Percentiles rank a stretch among this genome's conserved stretches.
These are phyloP conservation scores for Drosophila siamana DNA, from an alignment of 2,888 invertebrate species.

Conservation along the genomic window DNA sequence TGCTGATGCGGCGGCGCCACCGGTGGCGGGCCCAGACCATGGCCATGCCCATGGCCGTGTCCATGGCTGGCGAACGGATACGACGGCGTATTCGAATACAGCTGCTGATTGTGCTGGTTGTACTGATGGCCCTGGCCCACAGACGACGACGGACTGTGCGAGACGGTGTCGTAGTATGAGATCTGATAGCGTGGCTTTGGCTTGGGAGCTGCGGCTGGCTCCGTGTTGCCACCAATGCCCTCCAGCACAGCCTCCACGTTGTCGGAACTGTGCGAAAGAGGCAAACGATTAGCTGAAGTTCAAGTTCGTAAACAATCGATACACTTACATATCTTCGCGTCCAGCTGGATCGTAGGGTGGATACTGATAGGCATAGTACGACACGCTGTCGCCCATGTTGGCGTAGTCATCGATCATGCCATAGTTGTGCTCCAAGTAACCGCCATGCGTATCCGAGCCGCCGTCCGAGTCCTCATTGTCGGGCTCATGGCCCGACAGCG, in stretches of 20 bases:
- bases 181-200: conserved; percentile 78
- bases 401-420: conserved; percentile 84
- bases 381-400: conserved; percentile 87
- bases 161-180: conserved; percentile 80
- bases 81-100: conserved; percentile 82
- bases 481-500: conserved; percentile 90
- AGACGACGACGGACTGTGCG: conserved; percentile 55
- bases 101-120: conserved; percentile 63
- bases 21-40: conserved; percentile 62
- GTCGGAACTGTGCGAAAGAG: conserved; percentile 83
- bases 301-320: neutral
- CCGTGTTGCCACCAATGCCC: conserved; percentile 79
- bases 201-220: conserved; percentile 57
- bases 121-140: conserved; percentile 53
- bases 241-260: conserved; percentile 85
- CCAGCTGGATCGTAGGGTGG: conserved; percentile 87
- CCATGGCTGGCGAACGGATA: conserved; percentile 58
- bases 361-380: conserved; percentile 88
- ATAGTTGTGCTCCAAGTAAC: conserved; percentile 88
- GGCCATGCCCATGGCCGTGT: conserved; percentile 56
- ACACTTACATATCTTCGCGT: conserved; percentile 85
- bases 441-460: conserved; percentile 87
- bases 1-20: conserved; percentile 73
- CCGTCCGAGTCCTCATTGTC: conserved; percentile 92
- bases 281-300: neutral